Percentiles rank a stretch among this genome's conserved stretches.
phyloP scores from a whole-genome alignment of 2,797 vertebrate genomes.

The Chiloscyllium punctatum region DNA sequence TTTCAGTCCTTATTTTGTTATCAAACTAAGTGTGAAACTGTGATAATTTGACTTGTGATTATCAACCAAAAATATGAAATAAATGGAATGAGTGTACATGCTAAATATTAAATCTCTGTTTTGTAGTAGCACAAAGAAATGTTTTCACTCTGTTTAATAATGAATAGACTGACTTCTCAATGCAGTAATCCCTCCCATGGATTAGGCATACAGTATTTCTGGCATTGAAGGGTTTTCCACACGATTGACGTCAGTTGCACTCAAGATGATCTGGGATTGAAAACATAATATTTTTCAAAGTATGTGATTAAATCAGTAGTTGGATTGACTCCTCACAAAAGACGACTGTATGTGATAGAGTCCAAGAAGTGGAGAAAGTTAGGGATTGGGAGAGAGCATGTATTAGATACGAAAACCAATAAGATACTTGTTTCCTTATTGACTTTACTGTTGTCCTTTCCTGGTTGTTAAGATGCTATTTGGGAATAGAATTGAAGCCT shows the following conservation, averaged over 20 bases:
- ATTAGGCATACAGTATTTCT: not conserved
- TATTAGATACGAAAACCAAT: not conserved
- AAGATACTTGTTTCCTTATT: not conserved
- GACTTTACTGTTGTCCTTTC: not conserved
- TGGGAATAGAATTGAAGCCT: not conserved
- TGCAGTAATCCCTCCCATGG: not conserved
- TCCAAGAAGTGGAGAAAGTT: not conserved
- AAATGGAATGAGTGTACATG: not conserved
- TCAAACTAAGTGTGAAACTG: not conserved
- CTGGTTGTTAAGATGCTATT: not conserved
- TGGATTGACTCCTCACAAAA: not conserved
- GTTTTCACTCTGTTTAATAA: conserved; percentile 23
- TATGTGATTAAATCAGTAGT: conserved; percentile 1
- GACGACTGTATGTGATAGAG: no score
- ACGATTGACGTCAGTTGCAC: conserved; percentile 9
- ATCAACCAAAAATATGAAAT: not conserved
- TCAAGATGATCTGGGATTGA: not conserved
- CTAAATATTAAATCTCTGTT: not conserved
- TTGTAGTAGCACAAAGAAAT: not conserved
- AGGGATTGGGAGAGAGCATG: not conserved
- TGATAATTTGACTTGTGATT: not conserved
- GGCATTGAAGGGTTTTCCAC: not conserved
- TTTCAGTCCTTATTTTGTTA: not conserved
- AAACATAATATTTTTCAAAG: conserved; percentile 18
- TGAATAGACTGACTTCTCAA: not conserved